These are phyloP conservation scores for Cotesia chilonis DNA, from an alignment of 1,140 invertebrate genomes.

Conservation along the genomic window DNA sequence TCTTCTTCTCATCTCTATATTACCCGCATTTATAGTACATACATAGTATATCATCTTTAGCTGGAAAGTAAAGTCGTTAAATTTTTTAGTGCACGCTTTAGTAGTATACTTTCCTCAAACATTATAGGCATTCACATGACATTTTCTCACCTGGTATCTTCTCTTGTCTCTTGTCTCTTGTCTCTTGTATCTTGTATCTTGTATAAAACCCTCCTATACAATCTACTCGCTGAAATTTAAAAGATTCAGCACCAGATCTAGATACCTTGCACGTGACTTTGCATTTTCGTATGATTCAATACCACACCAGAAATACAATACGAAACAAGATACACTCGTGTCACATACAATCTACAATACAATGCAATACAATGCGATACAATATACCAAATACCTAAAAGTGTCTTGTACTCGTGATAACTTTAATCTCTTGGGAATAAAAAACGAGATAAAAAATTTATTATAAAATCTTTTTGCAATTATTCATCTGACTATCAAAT, in stretches of 20 bases:
- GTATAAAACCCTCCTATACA: background rate
- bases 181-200: too few relatives aligned
- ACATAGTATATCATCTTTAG: background rate
- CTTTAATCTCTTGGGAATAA: too few relatives aligned
- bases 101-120: background rate
- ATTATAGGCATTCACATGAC: slow-evolving; percentile 14
- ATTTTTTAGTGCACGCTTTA: slow-evolving; percentile 9
- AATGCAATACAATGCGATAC: too few relatives aligned
- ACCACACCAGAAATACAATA: background rate
- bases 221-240: slow-evolving; percentile 8
- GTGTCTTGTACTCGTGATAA: too few relatives aligned
- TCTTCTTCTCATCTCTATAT: background rate
- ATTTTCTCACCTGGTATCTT: slow-evolving; percentile 12
- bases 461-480: too few relatives aligned
- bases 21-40: background rate
- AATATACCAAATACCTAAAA: too few relatives aligned
- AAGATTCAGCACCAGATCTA: slow-evolving; percentile 10
- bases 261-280: background rate
- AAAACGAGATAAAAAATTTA: too few relatives aligned
- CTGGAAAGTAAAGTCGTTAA: slow-evolving; percentile 4
- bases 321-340: background rate
- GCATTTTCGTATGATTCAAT: slow-evolving; percentile 9
- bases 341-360: too few relatives aligned
- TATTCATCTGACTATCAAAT: too few relatives aligned
- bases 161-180: too few relatives aligned